Evolutionary conservation across 2,113 vertebrate genomes (phyloP).

Genomic region (Pagrus major): DNA sequence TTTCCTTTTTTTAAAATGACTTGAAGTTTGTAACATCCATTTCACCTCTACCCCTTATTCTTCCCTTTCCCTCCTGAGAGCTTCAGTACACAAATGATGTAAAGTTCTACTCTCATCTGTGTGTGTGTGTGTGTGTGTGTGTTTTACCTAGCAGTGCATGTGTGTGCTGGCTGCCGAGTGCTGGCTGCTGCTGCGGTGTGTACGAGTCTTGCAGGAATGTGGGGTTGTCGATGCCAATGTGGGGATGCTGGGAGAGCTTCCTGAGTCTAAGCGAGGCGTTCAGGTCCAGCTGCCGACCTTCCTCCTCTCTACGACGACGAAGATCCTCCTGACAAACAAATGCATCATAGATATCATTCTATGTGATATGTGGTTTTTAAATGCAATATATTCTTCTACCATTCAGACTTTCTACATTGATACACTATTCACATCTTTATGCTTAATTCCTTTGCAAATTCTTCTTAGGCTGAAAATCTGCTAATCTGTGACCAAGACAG

Average conservation of each 20-base stretch:
- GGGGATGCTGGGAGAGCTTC: conserved; percentile 96
- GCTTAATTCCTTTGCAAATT: too few relatives aligned
- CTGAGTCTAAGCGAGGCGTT: conserved; percentile 96
- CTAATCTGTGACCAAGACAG: too few relatives aligned
- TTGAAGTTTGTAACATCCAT: neutral
- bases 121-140: conserved; percentile 35
- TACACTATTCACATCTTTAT: too few relatives aligned
- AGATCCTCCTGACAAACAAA: conserved; percentile 87
- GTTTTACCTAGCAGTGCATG: conserved; percentile 68
- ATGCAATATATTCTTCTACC: neutral
- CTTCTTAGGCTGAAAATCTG: too few relatives aligned
- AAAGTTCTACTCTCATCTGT: neutral
- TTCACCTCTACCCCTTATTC: neutral
- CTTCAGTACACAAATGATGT: neutral
- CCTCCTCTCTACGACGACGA: conserved; percentile 92
- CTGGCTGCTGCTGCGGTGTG: conserved; percentile 47
- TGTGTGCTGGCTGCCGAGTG: conserved; percentile 51
- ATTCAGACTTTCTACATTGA: neutral
- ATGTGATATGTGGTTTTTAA: neutral
- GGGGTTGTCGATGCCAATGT: conserved; percentile 98
- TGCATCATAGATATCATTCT: neutral
- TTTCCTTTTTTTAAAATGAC: neutral
- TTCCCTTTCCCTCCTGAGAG: neutral
- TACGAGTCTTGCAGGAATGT: conserved; percentile 91
- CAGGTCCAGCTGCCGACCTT: conserved; percentile 92